Percentiles rank a stretch among this genome's conserved stretches.
Conservation (phyloP, 2,797 vertebrate genomes). For the Pipistrellus nathusii region DNA sequence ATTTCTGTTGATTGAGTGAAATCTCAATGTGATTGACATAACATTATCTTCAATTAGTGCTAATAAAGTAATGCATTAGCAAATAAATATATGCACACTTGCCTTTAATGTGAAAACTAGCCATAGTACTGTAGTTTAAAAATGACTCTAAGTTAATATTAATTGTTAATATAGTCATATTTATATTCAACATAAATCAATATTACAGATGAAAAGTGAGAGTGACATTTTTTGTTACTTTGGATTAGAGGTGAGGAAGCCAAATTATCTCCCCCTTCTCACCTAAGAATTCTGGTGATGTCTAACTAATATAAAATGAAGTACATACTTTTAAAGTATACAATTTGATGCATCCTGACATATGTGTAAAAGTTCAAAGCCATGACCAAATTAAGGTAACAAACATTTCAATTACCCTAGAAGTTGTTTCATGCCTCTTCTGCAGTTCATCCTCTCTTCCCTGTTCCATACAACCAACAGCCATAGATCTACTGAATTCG, state of each 20-base stretch:
- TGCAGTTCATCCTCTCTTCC: neutral
- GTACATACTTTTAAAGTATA: neutral
- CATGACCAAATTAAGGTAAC: neutral
- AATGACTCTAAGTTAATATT: neutral
- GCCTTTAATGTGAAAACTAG: neutral
- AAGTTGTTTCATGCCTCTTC: neutral
- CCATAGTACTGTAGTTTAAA: neutral
- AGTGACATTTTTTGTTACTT: neutral
- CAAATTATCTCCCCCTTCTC: neutral
- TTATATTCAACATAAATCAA: neutral
- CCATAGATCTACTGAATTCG: neutral
- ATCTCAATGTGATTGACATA: neutral
- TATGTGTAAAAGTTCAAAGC: neutral
- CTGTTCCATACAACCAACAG: neutral
- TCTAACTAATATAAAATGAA: neutral
- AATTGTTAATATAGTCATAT: neutral
- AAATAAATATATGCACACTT: neutral
- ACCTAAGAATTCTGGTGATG: neutral
- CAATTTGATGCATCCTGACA: neutral
- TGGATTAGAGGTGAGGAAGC: neutral
- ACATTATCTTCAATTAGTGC: constrained; percentile 12
- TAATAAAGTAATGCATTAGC: neutral
- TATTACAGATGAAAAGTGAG: neutral
- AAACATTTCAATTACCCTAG: neutral
- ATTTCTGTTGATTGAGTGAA: constrained; percentile 12